Conservation (phyloP, 35 echinoderm and acorn worm species). For the Heliocidaris tuberculata region DNA sequence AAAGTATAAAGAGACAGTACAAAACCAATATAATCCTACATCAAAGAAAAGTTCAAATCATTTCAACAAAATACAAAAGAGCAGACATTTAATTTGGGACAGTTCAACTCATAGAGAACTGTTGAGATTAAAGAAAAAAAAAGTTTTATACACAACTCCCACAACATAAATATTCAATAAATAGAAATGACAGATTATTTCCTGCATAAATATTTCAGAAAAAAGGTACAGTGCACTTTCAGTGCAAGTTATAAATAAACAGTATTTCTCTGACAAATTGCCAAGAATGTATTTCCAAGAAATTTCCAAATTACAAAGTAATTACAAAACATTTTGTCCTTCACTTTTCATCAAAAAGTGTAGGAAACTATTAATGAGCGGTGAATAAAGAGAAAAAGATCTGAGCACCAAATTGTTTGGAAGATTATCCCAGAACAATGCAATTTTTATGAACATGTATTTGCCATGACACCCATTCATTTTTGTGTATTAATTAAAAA, state of each 20-base stretch:
- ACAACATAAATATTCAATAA: constrained; percentile 35
- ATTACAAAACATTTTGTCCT: not conserved
- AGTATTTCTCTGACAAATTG: not conserved
- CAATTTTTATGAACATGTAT: not conserved
- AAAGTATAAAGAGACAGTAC: not conserved
- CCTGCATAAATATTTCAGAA: constrained; percentile 18
- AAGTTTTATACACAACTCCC: not conserved
- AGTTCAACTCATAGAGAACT: not conserved
- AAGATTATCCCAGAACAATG: not conserved
- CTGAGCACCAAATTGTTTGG: not conserved
- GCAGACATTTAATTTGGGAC: not conserved
- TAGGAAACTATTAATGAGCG: not conserved
- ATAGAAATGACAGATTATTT: not conserved
- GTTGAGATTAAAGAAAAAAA: not conserved
- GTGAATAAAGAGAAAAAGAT: not conserved
- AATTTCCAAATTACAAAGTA: not conserved
- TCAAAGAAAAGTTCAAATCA: not conserved
- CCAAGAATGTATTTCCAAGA: not conserved
- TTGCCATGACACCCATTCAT: not conserved
- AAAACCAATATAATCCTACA: not conserved
- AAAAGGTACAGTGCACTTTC: constrained; percentile 19
- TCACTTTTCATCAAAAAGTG: not conserved
- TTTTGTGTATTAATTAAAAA: not conserved
- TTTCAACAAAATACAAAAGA: not conserved
- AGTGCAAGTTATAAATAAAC: constrained; percentile 12